These are phyloP conservation scores for Actinostola sp. DNA, from an alignment of 92 coral and sea anemone genomes.

Conservation along the genomic window DNA sequence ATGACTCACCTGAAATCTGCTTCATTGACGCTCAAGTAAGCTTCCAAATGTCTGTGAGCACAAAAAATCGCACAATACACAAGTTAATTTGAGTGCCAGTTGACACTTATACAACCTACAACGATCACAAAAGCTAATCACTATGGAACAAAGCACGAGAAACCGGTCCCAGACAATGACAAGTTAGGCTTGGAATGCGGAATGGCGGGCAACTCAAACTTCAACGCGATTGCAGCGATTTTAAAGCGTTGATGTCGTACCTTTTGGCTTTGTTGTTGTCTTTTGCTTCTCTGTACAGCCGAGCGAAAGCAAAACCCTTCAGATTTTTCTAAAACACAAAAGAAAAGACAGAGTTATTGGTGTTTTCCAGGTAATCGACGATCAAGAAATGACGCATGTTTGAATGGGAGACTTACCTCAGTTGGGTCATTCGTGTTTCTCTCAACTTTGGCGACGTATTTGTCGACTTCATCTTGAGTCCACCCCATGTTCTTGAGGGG, in stretches of 20 bases:
- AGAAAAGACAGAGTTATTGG: background rate
- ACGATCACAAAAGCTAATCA: background rate
- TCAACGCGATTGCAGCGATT: background rate
- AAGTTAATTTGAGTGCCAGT: background rate
- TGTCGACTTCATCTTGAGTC: slow-evolving; percentile 87
- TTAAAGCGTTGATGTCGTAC: slow-evolving; percentile 35
- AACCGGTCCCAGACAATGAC: slow-evolving; percentile 2
- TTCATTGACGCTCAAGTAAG: slow-evolving; percentile 86
- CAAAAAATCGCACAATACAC: slow-evolving; percentile 1
- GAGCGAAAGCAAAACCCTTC: slow-evolving; percentile 93
- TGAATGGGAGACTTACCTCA: slow-evolving; percentile 59
- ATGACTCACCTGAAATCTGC: slow-evolving; percentile 80
- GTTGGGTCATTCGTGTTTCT: slow-evolving; percentile 55
- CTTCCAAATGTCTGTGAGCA: slow-evolving; percentile 68
- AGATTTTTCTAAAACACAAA: slow-evolving; percentile 74
- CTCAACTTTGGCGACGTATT: slow-evolving; percentile 77
- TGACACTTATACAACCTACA: background rate
- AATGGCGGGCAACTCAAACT: slow-evolving; percentile 21
- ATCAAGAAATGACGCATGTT: background rate
- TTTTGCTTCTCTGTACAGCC: slow-evolving; percentile 81
- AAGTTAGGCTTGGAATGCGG: too few species aligned
- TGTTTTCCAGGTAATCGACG: background rate
- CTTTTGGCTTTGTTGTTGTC: slow-evolving; percentile 80
- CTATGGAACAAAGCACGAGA: background rate
- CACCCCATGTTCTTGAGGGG: slow-evolving; percentile 64